These are phyloP conservation scores for Microctenopoma steveboyesi DNA, from an alignment of 2,797 vertebrate species.

Conservation along the genomic window DNA sequence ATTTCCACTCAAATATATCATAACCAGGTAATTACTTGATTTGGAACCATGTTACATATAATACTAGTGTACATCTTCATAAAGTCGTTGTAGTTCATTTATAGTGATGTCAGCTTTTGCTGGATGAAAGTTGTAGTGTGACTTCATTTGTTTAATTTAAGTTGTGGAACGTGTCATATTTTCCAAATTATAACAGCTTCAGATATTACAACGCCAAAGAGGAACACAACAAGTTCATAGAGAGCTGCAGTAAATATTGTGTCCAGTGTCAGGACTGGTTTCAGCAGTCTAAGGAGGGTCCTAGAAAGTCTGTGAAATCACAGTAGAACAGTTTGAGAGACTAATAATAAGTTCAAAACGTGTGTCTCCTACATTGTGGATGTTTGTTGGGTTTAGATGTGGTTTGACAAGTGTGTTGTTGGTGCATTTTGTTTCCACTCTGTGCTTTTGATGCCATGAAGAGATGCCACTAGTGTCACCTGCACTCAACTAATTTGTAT, in stretches of 20 bases:
- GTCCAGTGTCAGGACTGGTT: background rate
- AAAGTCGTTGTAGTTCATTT: no score
- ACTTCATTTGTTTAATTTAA: constrained; percentile 3
- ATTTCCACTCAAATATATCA: no score
- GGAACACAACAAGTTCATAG: background rate
- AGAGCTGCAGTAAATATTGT: constrained; percentile 16
- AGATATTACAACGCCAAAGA: background rate
- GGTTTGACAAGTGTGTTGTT: background rate
- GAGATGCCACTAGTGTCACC: background rate
- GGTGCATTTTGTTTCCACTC: background rate
- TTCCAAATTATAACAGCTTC: constrained; percentile 24
- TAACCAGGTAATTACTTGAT: no score
- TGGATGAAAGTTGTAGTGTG: constrained; percentile 13
- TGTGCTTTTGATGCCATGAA: background rate
- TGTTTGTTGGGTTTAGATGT: background rate
- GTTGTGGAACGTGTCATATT: constrained; percentile 1
- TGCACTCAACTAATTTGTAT: background rate
- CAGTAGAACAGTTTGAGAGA: background rate
- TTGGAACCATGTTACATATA: no score
- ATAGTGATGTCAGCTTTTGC: background rate
- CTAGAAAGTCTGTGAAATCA: background rate
- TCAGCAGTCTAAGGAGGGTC: background rate
- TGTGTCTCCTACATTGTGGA: background rate
- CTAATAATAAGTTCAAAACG: background rate
- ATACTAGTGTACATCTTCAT: no score